Base-by-base conservation (phyloP, 1,140 invertebrate genomes). In the Seison nebaliae region DNA sequence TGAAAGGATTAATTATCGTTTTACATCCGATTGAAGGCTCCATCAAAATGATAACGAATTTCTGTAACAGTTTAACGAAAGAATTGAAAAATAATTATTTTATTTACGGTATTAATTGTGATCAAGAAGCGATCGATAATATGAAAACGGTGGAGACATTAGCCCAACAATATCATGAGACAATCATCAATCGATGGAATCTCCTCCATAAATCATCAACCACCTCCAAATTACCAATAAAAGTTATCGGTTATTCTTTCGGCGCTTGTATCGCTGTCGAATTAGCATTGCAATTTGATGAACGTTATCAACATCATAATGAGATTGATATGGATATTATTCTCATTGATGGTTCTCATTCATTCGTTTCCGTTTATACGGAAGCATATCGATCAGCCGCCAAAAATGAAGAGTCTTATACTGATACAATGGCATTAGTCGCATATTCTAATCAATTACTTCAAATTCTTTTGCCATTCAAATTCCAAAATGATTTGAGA, bases 11-110 rank as follows among this genome's bases (percentile, higher is more conserved):
- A 7, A 50, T 78, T 11, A 78, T 78, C 50, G 63, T 78, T 32
- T 62, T 84, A 20, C 78, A 84, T 58, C 76, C 83, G 0, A 81
- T 93, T 45, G 84, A 93, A 65, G 86, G 86, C 44, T 68, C 72
- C 38, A 69, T 73, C 1, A 60, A 64, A 2, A 60, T 70, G 2
- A 55, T 88, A 34, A 65, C 67, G 48, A 54, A 56, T 15, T 50
- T 84, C 19, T 70, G 74, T 1, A 55, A 57, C 16, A 8, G n/a
- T 20, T 20, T 16, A 20, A 24, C 33, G 7, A 8, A 55, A 17
- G 45, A 46, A 2, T n/a, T n/a, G 8, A 61, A 70, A 46, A 53
- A 88, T 24, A 59, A 71, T 8, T 65, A 66, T 35, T 72, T 76
- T 16, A 77, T 79, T 20, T 83, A 72, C 60, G 83, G 81, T 28